These are phyloP conservation scores for Dicrostonyx torquatus DNA, from an alignment of 2,797 vertebrate species.

Conservation along the genomic window DNA sequence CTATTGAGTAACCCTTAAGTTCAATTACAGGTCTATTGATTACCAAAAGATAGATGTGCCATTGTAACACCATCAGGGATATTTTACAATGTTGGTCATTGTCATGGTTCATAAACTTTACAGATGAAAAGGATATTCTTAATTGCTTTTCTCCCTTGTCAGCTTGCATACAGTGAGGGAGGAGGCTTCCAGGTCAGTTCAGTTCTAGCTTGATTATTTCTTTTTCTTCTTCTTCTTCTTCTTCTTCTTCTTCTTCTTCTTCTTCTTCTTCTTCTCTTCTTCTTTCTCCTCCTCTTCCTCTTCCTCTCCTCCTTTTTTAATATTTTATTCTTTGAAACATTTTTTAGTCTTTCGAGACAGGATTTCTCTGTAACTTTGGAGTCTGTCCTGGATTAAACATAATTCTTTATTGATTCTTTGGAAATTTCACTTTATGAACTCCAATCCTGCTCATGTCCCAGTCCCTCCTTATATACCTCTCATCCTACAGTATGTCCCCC, in stretches of 20 bases:
- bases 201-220: neutral
- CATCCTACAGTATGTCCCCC: too few relatives aligned
- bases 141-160: neutral
- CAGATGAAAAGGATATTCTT: neutral
- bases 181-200: neutral
- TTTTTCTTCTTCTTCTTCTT: too few relatives aligned
- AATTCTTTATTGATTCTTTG: too few relatives aligned
- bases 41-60: neutral
- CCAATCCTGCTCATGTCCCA: too few relatives aligned
- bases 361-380: too few relatives aligned
- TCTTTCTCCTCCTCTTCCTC: too few relatives aligned
- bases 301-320: neutral
- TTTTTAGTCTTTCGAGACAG: too few relatives aligned
- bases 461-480: too few relatives aligned
- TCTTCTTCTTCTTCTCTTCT: fast-evolving
- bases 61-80: neutral
- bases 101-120: neutral
- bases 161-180: neutral
- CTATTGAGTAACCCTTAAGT: neutral
- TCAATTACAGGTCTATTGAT: neutral
- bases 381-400: neutral
- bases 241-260: too few relatives aligned
- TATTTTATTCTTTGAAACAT: neutral
- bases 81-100: neutral
- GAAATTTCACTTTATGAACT: too few relatives aligned